Evolutionary conservation across 2,888 invertebrate genomes (phyloP), one percentile per base, ranked within the genome.

Genomic region (Synergus gifuensis): DNA sequence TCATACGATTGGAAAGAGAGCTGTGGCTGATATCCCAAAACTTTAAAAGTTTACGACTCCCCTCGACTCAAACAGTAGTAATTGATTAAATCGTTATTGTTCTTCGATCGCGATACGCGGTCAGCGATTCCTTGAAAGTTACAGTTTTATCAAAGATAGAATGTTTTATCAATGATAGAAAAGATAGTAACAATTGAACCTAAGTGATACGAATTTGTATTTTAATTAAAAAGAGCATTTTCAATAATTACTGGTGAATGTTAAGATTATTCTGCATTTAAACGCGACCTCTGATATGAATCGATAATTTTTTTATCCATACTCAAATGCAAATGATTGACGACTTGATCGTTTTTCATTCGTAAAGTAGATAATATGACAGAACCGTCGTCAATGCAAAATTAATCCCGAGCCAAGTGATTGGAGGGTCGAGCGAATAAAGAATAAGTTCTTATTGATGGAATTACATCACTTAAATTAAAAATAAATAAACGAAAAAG

Each of bases 1-100:
- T 89, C 89, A 85, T 83, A 79, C 86, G 88, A 88, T 89, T 88
- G 87, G 87, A 87, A 86, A 69, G 86, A 87, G 83, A 82, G 78
- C 78, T 76, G 80, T 58, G 79, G 64, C 62, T 78, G 85, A 84
- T 82, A 84, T 66, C 79, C 46, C 81, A 67, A 78, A 86, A 86
- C 83, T 86, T 87, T 60, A 79, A 82, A 85, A 87, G 36, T 49
- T 54, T 73, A 73, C 73, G 54, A 40, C 16, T 73, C 8, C 36
- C 54, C 54, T n/a, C 36, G 11, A 73, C 54, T 49, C 73, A 36
- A 36, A 9, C n/a, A 54, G 36, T 54, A 49, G 73, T 54, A 73
- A 73, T 73, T 73, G 73, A 73, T 73, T 73, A 73, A 73, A 73
- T 54, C 54, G 36, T 40, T 49, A 46, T 36, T 49, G 69, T 69